Evolutionary conservation across 64 coral and sea anemone species (phyloP), one percentile per base, ranked within the genome.

Genomic region (Acropora yongei): DNA sequence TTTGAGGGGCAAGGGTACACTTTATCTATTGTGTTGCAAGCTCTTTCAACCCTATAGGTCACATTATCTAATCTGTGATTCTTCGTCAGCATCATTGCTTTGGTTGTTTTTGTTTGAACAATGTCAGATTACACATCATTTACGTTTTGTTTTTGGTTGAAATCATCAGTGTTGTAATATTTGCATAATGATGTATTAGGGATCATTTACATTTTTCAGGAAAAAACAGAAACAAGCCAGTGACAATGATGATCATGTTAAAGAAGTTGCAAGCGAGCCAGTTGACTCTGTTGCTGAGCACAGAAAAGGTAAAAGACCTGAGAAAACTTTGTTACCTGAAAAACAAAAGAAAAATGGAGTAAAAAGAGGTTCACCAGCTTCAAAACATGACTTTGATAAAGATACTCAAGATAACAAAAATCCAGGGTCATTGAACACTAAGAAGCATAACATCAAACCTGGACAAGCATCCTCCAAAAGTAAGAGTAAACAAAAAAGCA

Each of bases 321-420:
- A 71, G 44, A 85, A 72, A 7, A 8, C 16, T n/a, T 69, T 17
- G 9, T 3, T 7, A 1, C 9, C 65, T 48, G 60, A 71, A 8
- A 85, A 19, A 50, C 66, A 41, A 3, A 85, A 85, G 82, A 85
- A 69, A 85, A 85, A 47, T 49, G 45, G 75, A 78, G 75, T 18
- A 5, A 78, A 78, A 18, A 18, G 11, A 5, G 8, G 12, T 20
- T 4, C 2, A 5, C 44, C 39, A 12, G 40, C 44, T 18, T 16
- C 75, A 5, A 78, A 78, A 48, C 79, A 61, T 18, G 55, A 81
- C n/a, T 41, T 51, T 60, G 10, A 1, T 57, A 16, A 51, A 30
- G 46, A 12, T 71, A 9, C 44, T n/a, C 10, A 20, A 85, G 44
- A 49, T 72, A 65, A 30, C 30, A 30, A 45, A 6, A 44, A 3